phyloP scores from a whole-genome alignment of 2,797 vertebrate species.

The Anas acuta region DNA sequence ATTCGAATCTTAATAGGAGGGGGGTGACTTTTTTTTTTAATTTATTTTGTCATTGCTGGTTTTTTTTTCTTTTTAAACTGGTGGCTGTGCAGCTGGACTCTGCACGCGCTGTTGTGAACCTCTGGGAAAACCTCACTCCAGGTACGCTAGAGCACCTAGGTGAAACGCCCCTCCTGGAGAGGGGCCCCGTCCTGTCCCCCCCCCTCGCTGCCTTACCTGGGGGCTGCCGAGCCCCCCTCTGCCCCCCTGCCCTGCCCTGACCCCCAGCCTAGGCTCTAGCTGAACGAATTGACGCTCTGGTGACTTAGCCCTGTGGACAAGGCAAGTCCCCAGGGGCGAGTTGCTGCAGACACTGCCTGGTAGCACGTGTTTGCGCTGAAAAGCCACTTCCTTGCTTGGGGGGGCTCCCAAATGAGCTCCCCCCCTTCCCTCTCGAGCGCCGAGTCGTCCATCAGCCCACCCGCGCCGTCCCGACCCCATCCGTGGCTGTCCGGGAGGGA shows the following conservation, averaged over 20 bases:
- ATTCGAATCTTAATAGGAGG: slow-evolving; percentile 32
- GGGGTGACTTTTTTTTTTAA: slow-evolving; percentile 21
- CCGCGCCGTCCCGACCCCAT: fast-evolving
- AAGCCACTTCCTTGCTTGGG: not conserved
- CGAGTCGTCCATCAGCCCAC: not conserved
- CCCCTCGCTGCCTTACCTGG: slow-evolving; percentile 25
- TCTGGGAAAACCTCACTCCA: slow-evolving; percentile 69
- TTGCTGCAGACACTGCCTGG: slow-evolving; percentile 61
- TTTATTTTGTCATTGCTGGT: slow-evolving; percentile 42
- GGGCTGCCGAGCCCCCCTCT: not conserved
- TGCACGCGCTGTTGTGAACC: slow-evolving; percentile 7
- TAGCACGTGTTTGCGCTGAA: slow-evolving; percentile 31
- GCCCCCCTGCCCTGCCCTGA: not conserved
- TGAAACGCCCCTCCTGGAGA: slow-evolving; percentile 61
- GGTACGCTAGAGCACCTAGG: slow-evolving; percentile 65
- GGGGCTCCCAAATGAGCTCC: not conserved
- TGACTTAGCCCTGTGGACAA: slow-evolving; percentile 50
- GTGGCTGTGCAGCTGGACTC: slow-evolving; percentile 64
- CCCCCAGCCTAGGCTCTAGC: not conserved
- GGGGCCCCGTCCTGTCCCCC: not conserved
- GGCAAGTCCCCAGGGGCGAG: slow-evolving; percentile 10
- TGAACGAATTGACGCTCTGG: not conserved
- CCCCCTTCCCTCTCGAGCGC: not conserved
- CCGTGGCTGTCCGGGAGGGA: fast-evolving
- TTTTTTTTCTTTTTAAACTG: slow-evolving; percentile 12